A percentile compares a stretch with the other conserved stretches of the same genome.
phyloP scores from a whole-genome alignment of 2,797 vertebrate genomes.

The Acrocephalus scirpaceus region DNA sequence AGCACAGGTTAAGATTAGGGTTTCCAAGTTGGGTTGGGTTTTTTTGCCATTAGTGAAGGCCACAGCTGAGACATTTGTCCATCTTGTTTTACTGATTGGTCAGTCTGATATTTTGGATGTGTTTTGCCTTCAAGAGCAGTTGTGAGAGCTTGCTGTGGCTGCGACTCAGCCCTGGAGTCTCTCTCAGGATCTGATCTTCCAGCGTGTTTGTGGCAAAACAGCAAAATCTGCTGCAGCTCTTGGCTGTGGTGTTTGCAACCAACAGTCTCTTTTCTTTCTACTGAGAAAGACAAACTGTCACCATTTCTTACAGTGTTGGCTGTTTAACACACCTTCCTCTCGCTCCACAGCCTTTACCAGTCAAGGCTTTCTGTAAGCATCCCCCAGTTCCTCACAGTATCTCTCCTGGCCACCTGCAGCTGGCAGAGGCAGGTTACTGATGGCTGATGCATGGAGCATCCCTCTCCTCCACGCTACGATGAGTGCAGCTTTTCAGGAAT shows the following conservation, averaged over 20 bases:
- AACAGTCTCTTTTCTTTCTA: not conserved
- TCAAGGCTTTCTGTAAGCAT: not conserved
- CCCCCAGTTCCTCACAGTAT: not conserved
- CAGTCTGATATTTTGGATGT: not conserved
- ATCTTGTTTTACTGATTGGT: not conserved
- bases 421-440: not conserved
- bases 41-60: not conserved
- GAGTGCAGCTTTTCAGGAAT: constrained; percentile 14
- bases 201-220: not conserved
- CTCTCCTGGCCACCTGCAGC: constrained; percentile 17
- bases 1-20: not conserved
- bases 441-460: not conserved
- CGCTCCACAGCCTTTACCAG: accelerated
- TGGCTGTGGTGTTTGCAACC: not conserved
- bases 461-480: not conserved
- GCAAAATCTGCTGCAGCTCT: not conserved
- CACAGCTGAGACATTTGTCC: not conserved
- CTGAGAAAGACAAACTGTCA: not conserved
- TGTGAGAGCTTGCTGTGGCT: not conserved
- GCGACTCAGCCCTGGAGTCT: not conserved
- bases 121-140: not conserved
- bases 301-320: accelerated
- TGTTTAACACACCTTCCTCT: not conserved
- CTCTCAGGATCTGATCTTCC: not conserved
- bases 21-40: not conserved